These are phyloP conservation scores for Oxyteleia sp. DNA, from an alignment of 2,888 invertebrate species.

Conservation along the genomic window DNA sequence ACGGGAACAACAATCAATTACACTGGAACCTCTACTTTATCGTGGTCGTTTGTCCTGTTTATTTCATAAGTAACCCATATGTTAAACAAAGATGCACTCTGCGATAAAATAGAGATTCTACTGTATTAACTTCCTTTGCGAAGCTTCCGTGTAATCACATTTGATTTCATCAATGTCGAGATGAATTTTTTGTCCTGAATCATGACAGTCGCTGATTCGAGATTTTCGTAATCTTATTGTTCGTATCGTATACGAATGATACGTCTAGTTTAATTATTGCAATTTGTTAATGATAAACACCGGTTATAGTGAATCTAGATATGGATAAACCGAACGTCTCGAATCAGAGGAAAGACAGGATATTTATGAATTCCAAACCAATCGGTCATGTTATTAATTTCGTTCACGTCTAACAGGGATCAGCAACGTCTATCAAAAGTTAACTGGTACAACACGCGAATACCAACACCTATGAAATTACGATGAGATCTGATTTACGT, in stretches of 20 bases:
- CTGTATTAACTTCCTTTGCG: no score
- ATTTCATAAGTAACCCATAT: no score
- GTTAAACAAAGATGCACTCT: no score
- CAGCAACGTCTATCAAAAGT: slow-evolving; percentile 36
- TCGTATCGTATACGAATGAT: no score
- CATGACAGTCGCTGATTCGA: slow-evolving; percentile 56
- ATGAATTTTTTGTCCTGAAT: slow-evolving; percentile 48
- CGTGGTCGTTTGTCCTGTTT: no score
- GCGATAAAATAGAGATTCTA: no score
- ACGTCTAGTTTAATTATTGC: no score
- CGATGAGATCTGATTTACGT: slow-evolving; percentile 36
- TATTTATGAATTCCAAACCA: slow-evolving; percentile 40
- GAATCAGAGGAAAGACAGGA: slow-evolving; percentile 45
- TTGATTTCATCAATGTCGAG: no score
- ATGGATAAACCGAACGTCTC: slow-evolving; percentile 31
- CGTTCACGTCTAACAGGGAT: slow-evolving; percentile 25
- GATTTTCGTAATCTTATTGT: slow-evolving; percentile 45
- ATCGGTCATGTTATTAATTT: slow-evolving; percentile 64
- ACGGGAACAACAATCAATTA: no score
- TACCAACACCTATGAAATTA: slow-evolving; percentile 8
- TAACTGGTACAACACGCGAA: slow-evolving; percentile 3
- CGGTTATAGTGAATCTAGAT: slow-evolving; percentile 1
- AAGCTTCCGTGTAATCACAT: no score
- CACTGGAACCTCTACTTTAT: no score
- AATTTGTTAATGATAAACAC: neutral